Percentiles rank a stretch among this genome's conserved stretches.
Conservation (phyloP, 2,113 vertebrate genomes). For the Aptenodytes patagonicus region DNA sequence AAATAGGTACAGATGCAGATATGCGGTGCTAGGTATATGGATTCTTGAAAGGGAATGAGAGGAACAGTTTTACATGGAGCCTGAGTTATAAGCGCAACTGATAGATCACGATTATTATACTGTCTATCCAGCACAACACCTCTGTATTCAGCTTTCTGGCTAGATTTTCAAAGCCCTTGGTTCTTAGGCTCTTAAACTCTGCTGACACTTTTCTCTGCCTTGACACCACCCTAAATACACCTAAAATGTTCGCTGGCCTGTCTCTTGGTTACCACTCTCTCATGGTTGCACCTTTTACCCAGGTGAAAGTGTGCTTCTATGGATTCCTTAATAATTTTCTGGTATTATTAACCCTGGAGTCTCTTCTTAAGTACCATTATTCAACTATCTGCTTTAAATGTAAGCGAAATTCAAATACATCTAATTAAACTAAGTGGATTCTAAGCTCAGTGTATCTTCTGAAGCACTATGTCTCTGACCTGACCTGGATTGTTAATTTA, state of each 20-base stretch:
- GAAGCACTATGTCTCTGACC: not conserved
- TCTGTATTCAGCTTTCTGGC: not conserved
- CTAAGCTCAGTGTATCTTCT: not conserved
- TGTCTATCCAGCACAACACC: not conserved
- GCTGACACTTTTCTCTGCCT: not conserved
- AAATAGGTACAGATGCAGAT: not conserved
- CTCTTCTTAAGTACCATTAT: not conserved
- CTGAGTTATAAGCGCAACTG: not conserved
- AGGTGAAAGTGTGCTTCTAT: not conserved
- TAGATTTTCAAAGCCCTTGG: not conserved
- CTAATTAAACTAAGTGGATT: not conserved
- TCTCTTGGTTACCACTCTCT: not conserved
- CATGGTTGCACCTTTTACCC: not conserved
- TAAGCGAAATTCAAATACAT: not conserved
- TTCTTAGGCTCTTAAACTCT: not conserved
- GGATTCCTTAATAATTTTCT: not conserved
- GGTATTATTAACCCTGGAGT: not conserved
- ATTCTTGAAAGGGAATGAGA: not conserved
- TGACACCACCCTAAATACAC: not conserved
- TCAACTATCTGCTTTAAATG: not conserved
- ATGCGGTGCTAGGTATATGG: not conserved
- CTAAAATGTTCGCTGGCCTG: not conserved
- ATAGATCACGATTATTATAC: not conserved
- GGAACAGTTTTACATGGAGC: not conserved
- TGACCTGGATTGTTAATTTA: not conserved